Evolutionary conservation across 2,113 vertebrate genomes (phyloP).

Genomic region (Misgurnus anguillicaudatus): DNA sequence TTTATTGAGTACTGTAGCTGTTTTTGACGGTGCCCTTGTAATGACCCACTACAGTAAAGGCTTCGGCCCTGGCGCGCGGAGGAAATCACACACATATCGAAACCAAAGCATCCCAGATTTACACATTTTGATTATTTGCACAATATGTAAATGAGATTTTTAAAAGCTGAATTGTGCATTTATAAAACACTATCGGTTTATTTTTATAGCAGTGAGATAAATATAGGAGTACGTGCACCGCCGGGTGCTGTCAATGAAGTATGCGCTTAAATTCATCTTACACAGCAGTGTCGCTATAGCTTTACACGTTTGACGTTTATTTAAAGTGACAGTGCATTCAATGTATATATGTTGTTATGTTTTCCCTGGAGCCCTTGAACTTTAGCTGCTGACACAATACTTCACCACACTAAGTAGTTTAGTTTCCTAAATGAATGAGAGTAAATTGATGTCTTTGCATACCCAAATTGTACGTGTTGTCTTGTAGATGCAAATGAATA

Average conservation of each 20-base stretch:
- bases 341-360: too few relatives aligned
- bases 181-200: background rate
- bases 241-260: conserved; percentile 28
- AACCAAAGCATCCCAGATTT: background rate
- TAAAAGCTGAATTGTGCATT: too few relatives aligned
- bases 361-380: too few relatives aligned
- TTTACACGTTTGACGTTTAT: too few relatives aligned
- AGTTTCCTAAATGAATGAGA: background rate
- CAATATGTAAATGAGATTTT: background rate
- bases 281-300: background rate
- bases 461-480: background rate
- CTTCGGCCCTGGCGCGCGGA: conserved; percentile 51
- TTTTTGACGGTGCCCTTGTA: conserved; percentile 68
- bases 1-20: background rate
- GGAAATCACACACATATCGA: background rate
- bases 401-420: too few relatives aligned
- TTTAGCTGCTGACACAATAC: too few relatives aligned
- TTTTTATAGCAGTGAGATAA: too few relatives aligned
- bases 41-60: conserved; percentile 67
- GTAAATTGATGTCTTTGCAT: background rate
- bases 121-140: background rate
- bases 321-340: too few relatives aligned
- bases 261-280: background rate
- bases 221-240: conserved; percentile 41
- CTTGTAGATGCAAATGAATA: background rate